Percentiles rank a stretch among this genome's conserved stretches.
These are phyloP conservation scores for Saccostrea echinata DNA, from an alignment of 1,140 invertebrate genomes.

Conservation along the genomic window DNA sequence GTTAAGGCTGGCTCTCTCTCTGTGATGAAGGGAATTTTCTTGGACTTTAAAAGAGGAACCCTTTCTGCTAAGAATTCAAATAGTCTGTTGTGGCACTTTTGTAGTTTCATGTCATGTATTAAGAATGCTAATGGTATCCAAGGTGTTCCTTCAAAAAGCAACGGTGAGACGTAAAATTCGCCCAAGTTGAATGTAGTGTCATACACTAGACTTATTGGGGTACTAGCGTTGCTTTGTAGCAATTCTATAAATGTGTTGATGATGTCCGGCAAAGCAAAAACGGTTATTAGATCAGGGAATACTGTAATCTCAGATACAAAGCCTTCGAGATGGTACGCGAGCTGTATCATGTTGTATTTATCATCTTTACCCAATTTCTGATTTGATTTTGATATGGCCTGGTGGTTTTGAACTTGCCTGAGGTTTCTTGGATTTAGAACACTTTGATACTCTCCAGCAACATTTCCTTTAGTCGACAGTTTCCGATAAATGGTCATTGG, in stretches of 20 bases:
- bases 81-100: slow-evolving; percentile 37
- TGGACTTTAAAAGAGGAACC: neutral
- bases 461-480: neutral
- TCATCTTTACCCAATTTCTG: slow-evolving; percentile 47
- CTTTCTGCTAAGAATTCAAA: slow-evolving; percentile 31
- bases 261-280: slow-evolving; percentile 52
- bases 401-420: slow-evolving; percentile 46
- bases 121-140: slow-evolving; percentile 43
- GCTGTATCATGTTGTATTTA: slow-evolving; percentile 46
- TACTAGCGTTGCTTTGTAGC: slow-evolving; percentile 37
- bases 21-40: slow-evolving; percentile 31
- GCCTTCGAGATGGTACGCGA: slow-evolving; percentile 52
- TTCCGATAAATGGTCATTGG: slow-evolving; percentile 36
- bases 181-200: slow-evolving; percentile 56
- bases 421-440: slow-evolving; percentile 44
- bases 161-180: slow-evolving; percentile 52
- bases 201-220: slow-evolving; percentile 47
- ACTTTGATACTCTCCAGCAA: neutral
- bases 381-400: neutral
- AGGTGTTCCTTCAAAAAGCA: slow-evolving; percentile 55
- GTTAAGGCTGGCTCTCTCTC: slow-evolving; percentile 35
- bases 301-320: slow-evolving; percentile 46
- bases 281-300: slow-evolving; percentile 51
- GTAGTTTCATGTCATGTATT: slow-evolving; percentile 49
- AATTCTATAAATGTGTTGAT: slow-evolving; percentile 50